Evolutionary conservation across 1,140 invertebrate species (phyloP).

Genomic region (Drosophila orena): DNA sequence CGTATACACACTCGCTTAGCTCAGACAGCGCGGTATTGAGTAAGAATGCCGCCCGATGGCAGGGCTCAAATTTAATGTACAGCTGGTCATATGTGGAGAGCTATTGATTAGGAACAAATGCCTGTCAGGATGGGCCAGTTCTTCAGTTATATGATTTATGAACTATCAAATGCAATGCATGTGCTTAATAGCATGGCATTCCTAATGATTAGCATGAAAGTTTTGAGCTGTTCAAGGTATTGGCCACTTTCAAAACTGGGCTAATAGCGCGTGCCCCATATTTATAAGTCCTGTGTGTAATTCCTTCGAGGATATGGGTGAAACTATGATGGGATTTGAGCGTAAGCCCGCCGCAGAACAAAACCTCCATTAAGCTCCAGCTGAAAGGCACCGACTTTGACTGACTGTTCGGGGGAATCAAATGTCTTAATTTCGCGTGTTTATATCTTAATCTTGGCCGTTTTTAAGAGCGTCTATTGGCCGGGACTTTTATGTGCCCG

Average conservation of each 20-base stretch:
- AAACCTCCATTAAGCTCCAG: slow-evolving; percentile 10
- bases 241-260: slow-evolving; percentile 12
- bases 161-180: background rate
- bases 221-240: background rate
- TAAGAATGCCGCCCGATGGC: slow-evolving; percentile 22
- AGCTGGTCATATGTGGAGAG: slow-evolving; percentile 18
- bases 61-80: slow-evolving; percentile 34
- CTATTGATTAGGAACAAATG: slow-evolving; percentile 19
- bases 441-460: slow-evolving; percentile 58
- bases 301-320: slow-evolving; percentile 7
- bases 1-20: slow-evolving; percentile 31
- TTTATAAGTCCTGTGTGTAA: slow-evolving; percentile 18
- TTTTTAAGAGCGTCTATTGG: slow-evolving; percentile 54
- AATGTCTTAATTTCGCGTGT: slow-evolving; percentile 55
- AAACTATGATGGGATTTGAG: slow-evolving; percentile 4
- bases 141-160: background rate
- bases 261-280: slow-evolving; percentile 37
- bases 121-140: background rate
- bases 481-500: slow-evolving; percentile 27
- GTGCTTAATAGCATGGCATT: too few relatives aligned
- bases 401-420: slow-evolving; percentile 38
- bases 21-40: slow-evolving; percentile 38
- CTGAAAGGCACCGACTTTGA: slow-evolving; percentile 14
- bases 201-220: too few relatives aligned
- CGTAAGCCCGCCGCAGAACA: slow-evolving; percentile 2